Evolutionary conservation across 2,113 vertebrate species (phyloP).

Genomic region (Pardalotus punctatus): DNA sequence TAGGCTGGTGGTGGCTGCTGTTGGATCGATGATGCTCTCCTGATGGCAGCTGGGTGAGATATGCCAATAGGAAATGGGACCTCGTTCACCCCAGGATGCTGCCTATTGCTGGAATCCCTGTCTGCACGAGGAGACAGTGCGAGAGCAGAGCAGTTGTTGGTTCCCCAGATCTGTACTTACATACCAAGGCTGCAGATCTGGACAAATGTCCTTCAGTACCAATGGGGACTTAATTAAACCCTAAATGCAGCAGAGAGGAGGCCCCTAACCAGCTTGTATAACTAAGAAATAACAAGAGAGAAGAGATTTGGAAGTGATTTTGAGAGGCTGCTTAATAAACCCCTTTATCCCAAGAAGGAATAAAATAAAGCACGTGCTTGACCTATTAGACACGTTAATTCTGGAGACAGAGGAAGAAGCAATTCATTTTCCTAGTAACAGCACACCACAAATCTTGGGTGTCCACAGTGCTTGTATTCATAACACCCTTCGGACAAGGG

Average conservation of each 20-base stretch:
- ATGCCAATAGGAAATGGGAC: neutral
- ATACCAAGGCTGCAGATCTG: accelerated
- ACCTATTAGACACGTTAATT: neutral
- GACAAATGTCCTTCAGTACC: neutral
- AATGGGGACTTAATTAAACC: neutral
- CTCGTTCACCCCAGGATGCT: neutral
- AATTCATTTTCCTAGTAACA: neutral
- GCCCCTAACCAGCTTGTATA: neutral
- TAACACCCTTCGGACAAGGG: neutral
- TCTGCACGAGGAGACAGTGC: accelerated
- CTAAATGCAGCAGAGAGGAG: neutral
- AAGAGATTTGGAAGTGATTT: neutral
- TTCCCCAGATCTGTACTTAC: neutral
- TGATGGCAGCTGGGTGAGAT: neutral
- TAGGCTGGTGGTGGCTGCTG: neutral
- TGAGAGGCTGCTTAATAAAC: neutral
- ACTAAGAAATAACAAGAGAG: neutral
- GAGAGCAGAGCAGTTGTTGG: neutral
- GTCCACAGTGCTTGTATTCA: neutral
- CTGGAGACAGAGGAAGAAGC: neutral
- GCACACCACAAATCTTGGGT: neutral
- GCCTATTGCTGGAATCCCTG: neutral
- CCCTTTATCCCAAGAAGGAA: neutral
- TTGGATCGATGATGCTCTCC: neutral
- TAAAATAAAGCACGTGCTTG: neutral